phyloP scores from a whole-genome alignment of 2,888 invertebrate genomes.

The Lacanobia wlatinum region DNA sequence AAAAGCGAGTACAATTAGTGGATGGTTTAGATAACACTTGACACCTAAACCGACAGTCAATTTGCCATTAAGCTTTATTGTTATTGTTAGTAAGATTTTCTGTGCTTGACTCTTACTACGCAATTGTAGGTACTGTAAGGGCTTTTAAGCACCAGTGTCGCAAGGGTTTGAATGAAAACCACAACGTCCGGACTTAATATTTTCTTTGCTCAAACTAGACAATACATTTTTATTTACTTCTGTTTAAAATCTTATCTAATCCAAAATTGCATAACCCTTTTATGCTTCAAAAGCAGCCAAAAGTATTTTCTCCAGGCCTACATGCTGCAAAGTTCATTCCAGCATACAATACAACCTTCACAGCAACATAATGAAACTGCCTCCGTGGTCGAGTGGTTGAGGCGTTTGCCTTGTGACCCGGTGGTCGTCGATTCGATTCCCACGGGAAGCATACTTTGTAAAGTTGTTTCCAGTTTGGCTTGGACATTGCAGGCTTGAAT shows the following conservation, averaged over 20 bases:
- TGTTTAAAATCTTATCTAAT: too few species aligned
- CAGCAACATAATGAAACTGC: neutral
- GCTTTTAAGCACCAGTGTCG: neutral
- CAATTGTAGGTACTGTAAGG: neutral
- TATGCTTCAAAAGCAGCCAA: too few species aligned
- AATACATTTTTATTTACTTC: too few species aligned
- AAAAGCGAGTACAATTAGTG: conserved; percentile 24
- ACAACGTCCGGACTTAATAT: neutral
- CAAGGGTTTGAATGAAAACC: neutral
- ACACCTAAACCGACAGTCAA: conserved; percentile 42
- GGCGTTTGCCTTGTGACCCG: too few species aligned
- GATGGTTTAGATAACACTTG: conserved; percentile 36
- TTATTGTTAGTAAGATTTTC: conserved; percentile 13
- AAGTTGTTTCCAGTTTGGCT: too few species aligned
- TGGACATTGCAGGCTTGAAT: too few species aligned
- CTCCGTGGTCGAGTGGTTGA: too few species aligned
- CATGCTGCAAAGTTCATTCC: neutral
- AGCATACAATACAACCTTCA: neutral
- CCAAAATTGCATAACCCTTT: neutral
- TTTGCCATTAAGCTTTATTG: conserved; percentile 13
- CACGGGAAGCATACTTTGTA: too few species aligned
- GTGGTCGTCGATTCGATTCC: too few species aligned
- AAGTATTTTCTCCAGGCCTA: neutral
- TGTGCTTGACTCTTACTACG: neutral
- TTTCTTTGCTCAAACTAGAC: neutral